These are phyloP conservation scores for Noctilio leporinus DNA, from an alignment of 2,113 vertebrate genomes.

Conservation along the genomic window DNA sequence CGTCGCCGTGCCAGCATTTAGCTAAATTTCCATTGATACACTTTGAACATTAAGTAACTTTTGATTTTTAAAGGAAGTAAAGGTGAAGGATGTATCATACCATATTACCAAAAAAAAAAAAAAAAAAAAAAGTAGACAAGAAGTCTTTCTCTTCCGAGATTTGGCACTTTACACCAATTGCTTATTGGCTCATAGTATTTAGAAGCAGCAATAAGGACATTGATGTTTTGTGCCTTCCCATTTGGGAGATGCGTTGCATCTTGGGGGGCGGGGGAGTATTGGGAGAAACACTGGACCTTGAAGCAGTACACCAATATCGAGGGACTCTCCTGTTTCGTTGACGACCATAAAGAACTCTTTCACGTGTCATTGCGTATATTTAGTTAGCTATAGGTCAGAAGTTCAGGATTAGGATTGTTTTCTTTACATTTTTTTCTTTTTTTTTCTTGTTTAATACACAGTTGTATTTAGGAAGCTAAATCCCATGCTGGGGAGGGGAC, in stretches of 20 bases:
- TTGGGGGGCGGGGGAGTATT: neutral
- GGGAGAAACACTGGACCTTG: slow-evolving; percentile 1
- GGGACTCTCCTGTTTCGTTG: slow-evolving; percentile 41
- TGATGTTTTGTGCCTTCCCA: slow-evolving; percentile 32
- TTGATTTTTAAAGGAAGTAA: slow-evolving; percentile 68
- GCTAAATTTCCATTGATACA: slow-evolving; percentile 76
- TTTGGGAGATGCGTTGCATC: slow-evolving; percentile 64
- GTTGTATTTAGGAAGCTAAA: slow-evolving; percentile 44
- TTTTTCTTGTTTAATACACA: neutral
- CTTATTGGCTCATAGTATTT: slow-evolving; percentile 42
- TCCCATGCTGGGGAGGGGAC: neutral
- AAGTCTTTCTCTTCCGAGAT: slow-evolving; percentile 56
- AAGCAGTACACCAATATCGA: slow-evolving; percentile 11
- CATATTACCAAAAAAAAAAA: neutral
- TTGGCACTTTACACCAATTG: slow-evolving; percentile 30
- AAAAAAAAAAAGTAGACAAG: slow-evolving; percentile 25
- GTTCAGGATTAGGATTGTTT: slow-evolving; percentile 20
- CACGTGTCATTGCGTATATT: slow-evolving; percentile 26
- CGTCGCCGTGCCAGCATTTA: slow-evolving; percentile 72
- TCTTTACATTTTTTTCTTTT: neutral
- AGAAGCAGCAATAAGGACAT: slow-evolving; percentile 50
- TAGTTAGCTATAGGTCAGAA: slow-evolving; percentile 41
- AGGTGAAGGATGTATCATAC: slow-evolving; percentile 63
- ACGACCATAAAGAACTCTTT: slow-evolving; percentile 45
- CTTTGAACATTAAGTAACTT: slow-evolving; percentile 72